Evolutionary conservation across 1,140 invertebrate species (phyloP), one percentile per base, ranked within the genome.

Genomic region (Drosophila funebris): DNA sequence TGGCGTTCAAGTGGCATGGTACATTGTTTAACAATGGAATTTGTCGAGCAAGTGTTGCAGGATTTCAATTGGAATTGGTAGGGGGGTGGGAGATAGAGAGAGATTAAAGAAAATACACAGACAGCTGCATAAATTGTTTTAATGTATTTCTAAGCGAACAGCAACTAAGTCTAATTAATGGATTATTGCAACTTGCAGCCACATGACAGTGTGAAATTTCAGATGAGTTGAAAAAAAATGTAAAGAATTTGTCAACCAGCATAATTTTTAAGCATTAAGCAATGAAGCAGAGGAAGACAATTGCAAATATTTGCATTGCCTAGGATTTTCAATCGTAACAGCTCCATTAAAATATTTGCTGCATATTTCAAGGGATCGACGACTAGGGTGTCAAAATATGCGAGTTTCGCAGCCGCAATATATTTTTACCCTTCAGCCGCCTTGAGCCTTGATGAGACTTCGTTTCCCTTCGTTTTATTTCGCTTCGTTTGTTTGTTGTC

Each of bases 161-260:
- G 66, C 37, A 44, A 16, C 43, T 72, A 82, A 85, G 82, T 72
- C 74, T 87, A 87, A 87, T 87, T 88, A 87, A 87, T 87, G 82
- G 50, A 69, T 67, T 83, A 75, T 78, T 78, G 62, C 73, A 62
- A 63, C n/a, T n/a, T n/a, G n/a, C n/a, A n/a, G n/a, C n/a, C 62
- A 56, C 33, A 31, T 58, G 63, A 61, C 52, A 50, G 27, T 16
- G 11, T 58, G 8, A 36, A 24, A 66, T 13, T 20, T 18, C 31
- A 16, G 7, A 14, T 44, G 8, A 52, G 22, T 60, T 62, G 31
- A 33, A 66, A 62, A n/a, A n/a, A n/a, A n/a, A n/a, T n/a, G n/a
- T n/a, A n/a, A n/a, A n/a, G n/a, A 78, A 87, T 88, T 87, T 87
- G 83, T 87, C 83, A 87, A 87, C 83, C 83, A 87, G 83, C 83